Evolutionary conservation across 2,797 vertebrate genomes (phyloP).

Genomic region (Numenius phaeopus): DNA sequence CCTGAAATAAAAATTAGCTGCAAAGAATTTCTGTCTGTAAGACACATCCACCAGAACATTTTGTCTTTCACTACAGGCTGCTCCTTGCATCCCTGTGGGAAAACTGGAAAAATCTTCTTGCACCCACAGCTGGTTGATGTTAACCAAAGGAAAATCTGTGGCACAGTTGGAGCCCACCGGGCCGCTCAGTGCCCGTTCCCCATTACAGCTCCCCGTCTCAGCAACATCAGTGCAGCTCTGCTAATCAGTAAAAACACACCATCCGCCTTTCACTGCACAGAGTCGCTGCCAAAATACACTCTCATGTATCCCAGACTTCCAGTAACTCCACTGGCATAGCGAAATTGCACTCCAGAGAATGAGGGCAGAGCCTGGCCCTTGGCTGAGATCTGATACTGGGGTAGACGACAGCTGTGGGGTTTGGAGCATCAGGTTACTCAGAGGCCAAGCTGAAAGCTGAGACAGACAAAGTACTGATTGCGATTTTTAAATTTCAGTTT

Average conservation of each 20-base stretch:
- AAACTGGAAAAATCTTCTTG: not conserved
- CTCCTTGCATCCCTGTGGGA: not conserved
- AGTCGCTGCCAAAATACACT: not conserved
- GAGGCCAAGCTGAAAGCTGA: constrained; percentile 1
- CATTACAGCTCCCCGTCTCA: not conserved
- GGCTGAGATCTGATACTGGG: not conserved
- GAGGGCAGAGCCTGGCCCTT: not conserved
- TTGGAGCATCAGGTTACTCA: constrained; percentile 29
- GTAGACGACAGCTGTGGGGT: not conserved
- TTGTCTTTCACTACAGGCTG: not conserved
- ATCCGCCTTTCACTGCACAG: not conserved
- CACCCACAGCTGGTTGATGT: not conserved
- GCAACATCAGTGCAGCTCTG: not conserved
- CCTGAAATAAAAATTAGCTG: not conserved
- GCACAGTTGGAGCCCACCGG: not conserved
- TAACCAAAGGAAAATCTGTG: not conserved
- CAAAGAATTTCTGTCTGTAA: not conserved
- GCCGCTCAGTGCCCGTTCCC: rapidly evolving
- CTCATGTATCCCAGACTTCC: not conserved
- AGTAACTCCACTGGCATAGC: not conserved
- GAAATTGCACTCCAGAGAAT: not conserved
- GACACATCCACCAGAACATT: not conserved
- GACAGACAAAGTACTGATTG: not conserved
- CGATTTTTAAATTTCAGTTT: not conserved
- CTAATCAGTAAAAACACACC: not conserved